Evolutionary conservation across 30 jellyfish, hydroid and myxozoan genomes (phyloP), one percentile per base, ranked within the genome.

Genomic region (Aurelia sp.): DNA sequence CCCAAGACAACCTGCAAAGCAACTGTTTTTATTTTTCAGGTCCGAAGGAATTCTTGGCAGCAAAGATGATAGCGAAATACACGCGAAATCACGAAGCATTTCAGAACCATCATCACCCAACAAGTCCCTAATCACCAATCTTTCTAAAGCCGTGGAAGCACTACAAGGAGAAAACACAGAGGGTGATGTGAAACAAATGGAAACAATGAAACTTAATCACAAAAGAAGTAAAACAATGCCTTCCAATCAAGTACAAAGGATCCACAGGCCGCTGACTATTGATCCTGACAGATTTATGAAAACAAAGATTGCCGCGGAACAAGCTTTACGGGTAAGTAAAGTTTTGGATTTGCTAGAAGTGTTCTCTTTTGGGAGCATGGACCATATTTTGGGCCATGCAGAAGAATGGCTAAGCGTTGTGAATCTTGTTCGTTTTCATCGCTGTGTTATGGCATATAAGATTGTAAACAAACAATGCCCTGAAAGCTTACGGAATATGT

Each of bases 221-320:
- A 68, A 70, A 66, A 63, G 93, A 51, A 74, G 95, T 71, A 86
- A 86, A 58, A 76, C 90, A 35, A 76, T 69, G 80, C 90, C 90
- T 3, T 18, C 70, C 11, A 86, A 68, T 41, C 78, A 75, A 20
- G 27, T 40, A 59, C 77, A 18, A 15, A 67, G 59, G 13, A 67
- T 67, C 16, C 72, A 55, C 72, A 75, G 68, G 65, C 90, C 90
- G 7, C 13, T 65, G 53, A 52, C 80, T 1, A 64, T 75, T 4
- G 90, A 86, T 51, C 95, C 95, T 2, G 95, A 74, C 40, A 70
- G 95, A 17, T 86, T 86, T 55, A 19, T 74, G 76, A 65, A 55
- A 59, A 86, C 95, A n/a, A 86, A 76, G 41, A 40, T 19, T 51
- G 87, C 89, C 1, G 95, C 95, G 1, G 95, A 86, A 47, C 84